These are phyloP conservation scores for Characodon lateralis DNA, from an alignment of 2,797 vertebrate species.

Conservation along the genomic window DNA sequence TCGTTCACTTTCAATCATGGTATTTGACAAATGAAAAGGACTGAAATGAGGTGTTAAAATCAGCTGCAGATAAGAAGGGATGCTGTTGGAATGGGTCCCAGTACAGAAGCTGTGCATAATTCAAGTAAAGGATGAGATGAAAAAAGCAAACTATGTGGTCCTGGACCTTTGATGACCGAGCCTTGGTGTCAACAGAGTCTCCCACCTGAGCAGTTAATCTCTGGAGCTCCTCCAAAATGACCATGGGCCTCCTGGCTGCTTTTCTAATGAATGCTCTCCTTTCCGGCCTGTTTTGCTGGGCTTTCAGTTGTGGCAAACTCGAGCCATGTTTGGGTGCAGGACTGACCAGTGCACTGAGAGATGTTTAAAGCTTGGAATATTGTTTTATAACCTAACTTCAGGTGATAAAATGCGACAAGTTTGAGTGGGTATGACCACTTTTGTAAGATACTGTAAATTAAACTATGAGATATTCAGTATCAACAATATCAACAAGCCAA, in stretches of 20 bases:
- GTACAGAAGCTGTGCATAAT: background rate
- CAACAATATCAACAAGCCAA: background rate
- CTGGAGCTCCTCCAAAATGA: too few species aligned
- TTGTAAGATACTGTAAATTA: background rate
- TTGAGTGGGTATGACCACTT: background rate
- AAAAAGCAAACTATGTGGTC: background rate
- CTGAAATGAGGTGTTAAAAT: background rate
- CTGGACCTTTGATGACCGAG: background rate
- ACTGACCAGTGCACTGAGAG: too few species aligned
- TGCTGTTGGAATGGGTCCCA: background rate
- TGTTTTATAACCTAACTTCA: too few species aligned
- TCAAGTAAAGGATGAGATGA: background rate
- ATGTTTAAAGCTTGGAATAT: too few species aligned
- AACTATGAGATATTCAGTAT: background rate
- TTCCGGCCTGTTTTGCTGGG: too few species aligned
- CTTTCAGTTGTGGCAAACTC: too few species aligned
- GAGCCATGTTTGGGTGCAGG: too few species aligned
- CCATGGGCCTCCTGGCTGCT: too few species aligned
- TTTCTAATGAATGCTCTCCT: too few species aligned
- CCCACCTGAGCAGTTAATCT: too few species aligned
- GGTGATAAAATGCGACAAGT: background rate
- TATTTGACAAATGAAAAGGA: conserved; percentile 4
- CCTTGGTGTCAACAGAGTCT: background rate
- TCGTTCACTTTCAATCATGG: conserved; percentile 1
- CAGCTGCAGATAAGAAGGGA: background rate